Percentiles rank a stretch among this genome's conserved stretches.
Evolutionary conservation across 2,113 vertebrate genomes (phyloP).

Genomic region (Amblyornis subalaris): DNA sequence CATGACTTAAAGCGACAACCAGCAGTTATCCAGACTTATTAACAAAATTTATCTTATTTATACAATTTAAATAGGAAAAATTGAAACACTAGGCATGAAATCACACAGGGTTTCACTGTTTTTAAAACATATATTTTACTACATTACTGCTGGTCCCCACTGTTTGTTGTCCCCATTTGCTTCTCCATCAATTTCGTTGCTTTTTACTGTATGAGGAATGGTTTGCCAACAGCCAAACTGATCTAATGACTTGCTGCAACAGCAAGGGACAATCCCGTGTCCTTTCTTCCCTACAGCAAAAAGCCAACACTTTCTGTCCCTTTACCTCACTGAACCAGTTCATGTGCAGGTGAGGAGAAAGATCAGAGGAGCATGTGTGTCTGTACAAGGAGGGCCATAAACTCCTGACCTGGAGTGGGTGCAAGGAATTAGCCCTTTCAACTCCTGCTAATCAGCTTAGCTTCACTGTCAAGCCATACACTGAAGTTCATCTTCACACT

Average conservation of each 20-base stretch:
- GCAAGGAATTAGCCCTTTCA: neutral
- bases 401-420: neutral
- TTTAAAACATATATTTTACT: neutral
- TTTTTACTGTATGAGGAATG: neutral
- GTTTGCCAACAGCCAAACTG: neutral
- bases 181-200: neutral
- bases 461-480: neutral
- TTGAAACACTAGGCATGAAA: neutral
- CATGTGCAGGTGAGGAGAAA: fast-evolving
- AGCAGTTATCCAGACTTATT: neutral
- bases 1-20: neutral
- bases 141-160: neutral
- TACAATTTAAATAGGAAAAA: neutral
- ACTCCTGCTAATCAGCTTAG: neutral
- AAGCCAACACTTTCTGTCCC: neutral
- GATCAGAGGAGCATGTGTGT: neutral
- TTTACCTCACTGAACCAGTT: neutral
- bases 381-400: neutral
- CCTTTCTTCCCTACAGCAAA: neutral
- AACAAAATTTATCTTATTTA: neutral
- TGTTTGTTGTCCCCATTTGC: neutral
- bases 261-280: neutral
- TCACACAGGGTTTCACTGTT: fast-evolving
- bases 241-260: neutral
- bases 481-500: neutral